A percentile compares a stretch with the other conserved stretches of the same genome.
Evolutionary conservation across 2,113 vertebrate species (phyloP).

Genomic region (Passer domesticus): DNA sequence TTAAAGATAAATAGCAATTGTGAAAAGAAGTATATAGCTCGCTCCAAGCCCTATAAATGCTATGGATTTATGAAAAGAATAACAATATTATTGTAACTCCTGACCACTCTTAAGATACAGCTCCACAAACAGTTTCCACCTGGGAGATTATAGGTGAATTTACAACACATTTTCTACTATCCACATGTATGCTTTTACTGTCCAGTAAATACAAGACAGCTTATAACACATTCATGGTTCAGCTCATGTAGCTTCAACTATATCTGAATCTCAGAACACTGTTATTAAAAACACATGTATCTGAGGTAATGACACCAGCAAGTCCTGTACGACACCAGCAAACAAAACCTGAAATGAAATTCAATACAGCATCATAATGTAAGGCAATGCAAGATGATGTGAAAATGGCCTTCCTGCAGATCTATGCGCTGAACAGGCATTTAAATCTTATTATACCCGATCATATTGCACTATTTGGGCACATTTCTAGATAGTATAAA

Average conservation of each 20-base stretch:
- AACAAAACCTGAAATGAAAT: slow-evolving; percentile 44
- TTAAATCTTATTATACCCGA: slow-evolving; percentile 42
- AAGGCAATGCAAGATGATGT: slow-evolving; percentile 5
- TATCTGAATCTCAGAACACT: slow-evolving; percentile 36
- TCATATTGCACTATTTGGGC: slow-evolving; percentile 66
- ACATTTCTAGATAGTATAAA: slow-evolving; percentile 62
- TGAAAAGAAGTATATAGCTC: not conserved
- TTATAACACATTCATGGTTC: not conserved
- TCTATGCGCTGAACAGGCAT: not conserved
- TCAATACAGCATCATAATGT: not conserved
- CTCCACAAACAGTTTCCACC: not conserved
- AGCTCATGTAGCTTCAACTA: not conserved
- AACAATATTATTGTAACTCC: not conserved
- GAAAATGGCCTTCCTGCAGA: not conserved
- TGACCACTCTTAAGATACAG: not conserved
- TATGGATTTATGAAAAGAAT: not conserved
- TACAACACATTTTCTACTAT: not conserved
- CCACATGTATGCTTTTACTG: not conserved
- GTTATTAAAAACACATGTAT: slow-evolving; percentile 51
- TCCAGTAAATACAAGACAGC: not conserved
- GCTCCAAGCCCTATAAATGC: not conserved
- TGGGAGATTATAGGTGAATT: not conserved
- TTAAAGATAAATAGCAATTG: not conserved
- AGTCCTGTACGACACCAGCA: not conserved
- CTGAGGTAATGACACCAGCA: slow-evolving; percentile 5